Evolutionary conservation across 1,140 invertebrate genomes (phyloP).

Genomic region (Muscidifurax raptorellus): DNA sequence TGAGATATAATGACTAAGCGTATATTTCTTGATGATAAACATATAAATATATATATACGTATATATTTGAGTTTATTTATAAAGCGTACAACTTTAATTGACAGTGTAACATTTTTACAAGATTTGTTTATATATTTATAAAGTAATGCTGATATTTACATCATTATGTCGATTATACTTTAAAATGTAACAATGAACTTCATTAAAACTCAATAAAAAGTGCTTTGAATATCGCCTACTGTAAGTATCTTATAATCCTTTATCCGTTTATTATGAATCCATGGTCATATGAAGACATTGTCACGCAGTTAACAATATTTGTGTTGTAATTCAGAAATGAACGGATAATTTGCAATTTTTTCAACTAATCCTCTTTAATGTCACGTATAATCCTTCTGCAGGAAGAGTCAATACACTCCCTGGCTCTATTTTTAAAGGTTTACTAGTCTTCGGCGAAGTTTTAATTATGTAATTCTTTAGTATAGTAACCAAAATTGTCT

Average conservation of each 20-base stretch:
- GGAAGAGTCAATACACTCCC: conserved; percentile 29
- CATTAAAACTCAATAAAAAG: neutral
- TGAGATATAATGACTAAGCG: neutral
- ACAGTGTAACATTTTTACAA: neutral
- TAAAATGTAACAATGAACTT: neutral
- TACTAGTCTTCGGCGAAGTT: conserved; percentile 49
- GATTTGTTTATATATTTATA: neutral
- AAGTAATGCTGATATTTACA: neutral
- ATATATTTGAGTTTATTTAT: neutral
- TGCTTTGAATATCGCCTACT: neutral
- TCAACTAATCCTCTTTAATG: conserved; percentile 31
- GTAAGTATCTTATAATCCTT: neutral
- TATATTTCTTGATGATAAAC: neutral
- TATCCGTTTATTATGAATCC: neutral
- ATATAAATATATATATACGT: neutral
- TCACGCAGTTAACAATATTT: neutral
- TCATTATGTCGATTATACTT: neutral
- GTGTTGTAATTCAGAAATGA: neutral
- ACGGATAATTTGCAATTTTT: too few species aligned
- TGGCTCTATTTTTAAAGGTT: conserved; percentile 50
- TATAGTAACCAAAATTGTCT: conserved; percentile 51
- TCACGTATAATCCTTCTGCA: conserved; percentile 54
- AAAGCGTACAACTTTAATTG: neutral
- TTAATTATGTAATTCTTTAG: conserved; percentile 57
- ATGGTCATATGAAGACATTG: neutral